phyloP scores from a whole-genome alignment of 2,113 vertebrate species.

The Crotalus horridus region DNA sequence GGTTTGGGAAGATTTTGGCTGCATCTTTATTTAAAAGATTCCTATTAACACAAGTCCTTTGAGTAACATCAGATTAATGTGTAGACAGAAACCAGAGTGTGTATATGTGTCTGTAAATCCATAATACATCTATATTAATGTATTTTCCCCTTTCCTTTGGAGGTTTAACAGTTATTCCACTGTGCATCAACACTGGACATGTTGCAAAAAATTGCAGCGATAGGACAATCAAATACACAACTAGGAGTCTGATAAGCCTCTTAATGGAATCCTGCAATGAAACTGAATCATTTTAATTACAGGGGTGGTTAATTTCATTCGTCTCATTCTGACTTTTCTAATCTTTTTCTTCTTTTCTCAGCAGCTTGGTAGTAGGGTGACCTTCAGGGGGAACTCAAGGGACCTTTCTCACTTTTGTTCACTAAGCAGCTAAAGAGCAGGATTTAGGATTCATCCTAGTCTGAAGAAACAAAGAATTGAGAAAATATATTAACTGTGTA shows the following conservation, averaged over 20 bases:
- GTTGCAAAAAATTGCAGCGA: constrained; percentile 59
- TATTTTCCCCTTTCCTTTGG: constrained; percentile 38
- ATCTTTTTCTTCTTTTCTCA: constrained; percentile 35
- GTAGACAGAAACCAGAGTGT: constrained; percentile 32
- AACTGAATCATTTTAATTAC: constrained; percentile 59
- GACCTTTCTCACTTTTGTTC: constrained; percentile 41
- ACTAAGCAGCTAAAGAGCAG: neutral
- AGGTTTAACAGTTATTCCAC: constrained; percentile 51
- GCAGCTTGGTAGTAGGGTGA: constrained; percentile 58
- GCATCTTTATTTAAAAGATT: constrained; percentile 23
- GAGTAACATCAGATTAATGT: constrained; percentile 27
- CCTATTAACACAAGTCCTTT: neutral
- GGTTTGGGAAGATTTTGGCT: constrained; percentile 34
- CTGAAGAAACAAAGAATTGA: neutral
- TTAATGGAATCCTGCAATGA: constrained; percentile 51
- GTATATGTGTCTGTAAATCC: neutral
- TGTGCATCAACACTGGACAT: constrained; percentile 44
- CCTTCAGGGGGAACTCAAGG: constrained; percentile 52
- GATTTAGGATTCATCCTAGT: neutral
- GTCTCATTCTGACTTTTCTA: neutral
- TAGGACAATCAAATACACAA: constrained; percentile 42
- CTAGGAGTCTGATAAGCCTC: constrained; percentile 50
- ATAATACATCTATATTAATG: neutral
- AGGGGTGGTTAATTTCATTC: constrained; percentile 50
- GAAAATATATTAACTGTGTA: neutral